Conservation (phyloP, 2,888 invertebrate genomes). For the Andrena marginata region DNA sequence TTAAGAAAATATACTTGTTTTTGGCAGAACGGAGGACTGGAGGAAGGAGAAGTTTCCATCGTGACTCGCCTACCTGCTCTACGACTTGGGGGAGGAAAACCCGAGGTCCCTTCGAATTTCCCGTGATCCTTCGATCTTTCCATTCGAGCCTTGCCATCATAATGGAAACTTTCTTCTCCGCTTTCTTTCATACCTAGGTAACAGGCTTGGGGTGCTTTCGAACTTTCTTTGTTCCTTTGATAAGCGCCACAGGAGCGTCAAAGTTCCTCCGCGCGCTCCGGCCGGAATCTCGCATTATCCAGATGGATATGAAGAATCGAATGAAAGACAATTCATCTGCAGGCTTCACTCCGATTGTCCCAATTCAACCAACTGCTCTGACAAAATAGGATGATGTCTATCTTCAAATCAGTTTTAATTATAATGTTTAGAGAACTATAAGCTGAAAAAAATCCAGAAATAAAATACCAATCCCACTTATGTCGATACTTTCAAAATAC, state of each 20-base stretch:
- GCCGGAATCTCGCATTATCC: too few relatives aligned
- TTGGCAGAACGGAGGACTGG: neutral
- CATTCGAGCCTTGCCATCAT: conserved; percentile 2
- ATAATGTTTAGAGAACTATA: too few relatives aligned
- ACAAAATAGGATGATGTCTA: too few relatives aligned
- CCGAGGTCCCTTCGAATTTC: neutral
- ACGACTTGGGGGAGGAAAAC: neutral
- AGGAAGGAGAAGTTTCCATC: neutral
- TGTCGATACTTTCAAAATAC: neutral
- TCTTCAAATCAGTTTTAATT: too few relatives aligned
- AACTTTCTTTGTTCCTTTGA: conserved; percentile 32
- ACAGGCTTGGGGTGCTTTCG: conserved; percentile 16
- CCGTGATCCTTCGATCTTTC: conserved; percentile 29
- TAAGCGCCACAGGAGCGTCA: neutral
- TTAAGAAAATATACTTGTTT: too few relatives aligned
- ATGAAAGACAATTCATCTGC: too few relatives aligned
- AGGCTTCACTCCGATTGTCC: too few relatives aligned
- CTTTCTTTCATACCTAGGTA: conserved; percentile 20
- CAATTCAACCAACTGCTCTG: too few relatives aligned
- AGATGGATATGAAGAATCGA: neutral
- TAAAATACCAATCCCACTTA: too few relatives aligned
- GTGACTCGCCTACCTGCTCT: neutral
- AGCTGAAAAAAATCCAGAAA: too few relatives aligned
- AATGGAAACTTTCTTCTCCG: conserved; percentile 37
- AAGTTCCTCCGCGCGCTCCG: neutral